A percentile compares a stretch with the other conserved stretches of the same genome.
Evolutionary conservation across 2,888 invertebrate genomes (phyloP).

Genomic region (Lasioglossum pauxillum): DNA sequence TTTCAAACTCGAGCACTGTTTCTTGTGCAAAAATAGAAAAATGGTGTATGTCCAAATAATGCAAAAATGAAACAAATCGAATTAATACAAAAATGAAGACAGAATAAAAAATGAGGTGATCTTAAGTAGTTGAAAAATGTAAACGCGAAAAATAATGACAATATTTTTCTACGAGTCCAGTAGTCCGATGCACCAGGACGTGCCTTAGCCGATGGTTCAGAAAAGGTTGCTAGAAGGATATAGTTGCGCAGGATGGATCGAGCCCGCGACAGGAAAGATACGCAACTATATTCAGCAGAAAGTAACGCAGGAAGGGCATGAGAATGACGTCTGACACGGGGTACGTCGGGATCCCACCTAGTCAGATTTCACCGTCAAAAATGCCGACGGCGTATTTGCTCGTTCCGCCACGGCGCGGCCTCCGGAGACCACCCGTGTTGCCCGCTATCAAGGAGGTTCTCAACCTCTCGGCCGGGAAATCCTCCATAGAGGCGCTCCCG

Average conservation of each 20-base stretch:
- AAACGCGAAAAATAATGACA: not conserved
- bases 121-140: too few species aligned
- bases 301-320: constrained; percentile 71
- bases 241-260: not conserved
- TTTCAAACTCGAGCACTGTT: too few species aligned
- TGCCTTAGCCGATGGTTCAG: not conserved
- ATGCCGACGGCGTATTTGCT: constrained; percentile 84
- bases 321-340: constrained; percentile 71
- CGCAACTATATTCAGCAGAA: constrained; percentile 60
- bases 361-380: constrained; percentile 82
- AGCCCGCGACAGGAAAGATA: constrained; percentile 39
- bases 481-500: not conserved
- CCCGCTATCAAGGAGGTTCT: constrained; percentile 78
- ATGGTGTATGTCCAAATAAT: too few species aligned
- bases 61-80: not conserved
- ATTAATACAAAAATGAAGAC: not conserved
- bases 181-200: not conserved
- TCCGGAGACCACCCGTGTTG: constrained; percentile 82
- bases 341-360: constrained; percentile 77
- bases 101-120: too few species aligned
- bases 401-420: constrained; percentile 82
- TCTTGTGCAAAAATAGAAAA: too few species aligned
- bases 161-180: not conserved
- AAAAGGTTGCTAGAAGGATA: not conserved
- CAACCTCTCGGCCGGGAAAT: constrained; percentile 65